These are phyloP conservation scores for Adineta ricciae DNA, from an alignment of 2,888 invertebrate genomes.

Conservation along the genomic window DNA sequence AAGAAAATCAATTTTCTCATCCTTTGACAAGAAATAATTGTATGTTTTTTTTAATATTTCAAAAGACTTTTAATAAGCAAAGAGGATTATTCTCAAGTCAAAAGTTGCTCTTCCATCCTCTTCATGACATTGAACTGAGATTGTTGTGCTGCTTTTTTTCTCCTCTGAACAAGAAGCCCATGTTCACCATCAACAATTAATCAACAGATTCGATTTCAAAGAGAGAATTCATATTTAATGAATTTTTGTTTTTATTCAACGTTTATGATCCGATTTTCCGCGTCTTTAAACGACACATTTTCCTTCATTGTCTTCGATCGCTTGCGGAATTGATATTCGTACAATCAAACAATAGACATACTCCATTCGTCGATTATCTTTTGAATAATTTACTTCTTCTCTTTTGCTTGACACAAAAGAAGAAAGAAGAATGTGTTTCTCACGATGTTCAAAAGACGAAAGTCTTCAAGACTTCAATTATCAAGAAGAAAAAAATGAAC, in stretches of 20 bases:
- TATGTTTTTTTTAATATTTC: neutral
- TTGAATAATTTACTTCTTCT: neutral
- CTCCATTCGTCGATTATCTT: neutral
- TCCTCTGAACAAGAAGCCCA: neutral
- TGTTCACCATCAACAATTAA: neutral
- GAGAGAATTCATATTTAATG: neutral
- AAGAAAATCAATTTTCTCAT: neutral
- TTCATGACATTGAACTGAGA: neutral
- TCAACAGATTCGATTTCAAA: neutral
- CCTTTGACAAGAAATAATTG: neutral
- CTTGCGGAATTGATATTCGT: neutral
- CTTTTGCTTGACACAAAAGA: neutral
- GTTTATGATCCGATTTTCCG: neutral
- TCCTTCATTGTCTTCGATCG: neutral
- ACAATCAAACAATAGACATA: neutral
- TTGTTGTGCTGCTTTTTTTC: neutral
- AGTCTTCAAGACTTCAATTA: neutral
- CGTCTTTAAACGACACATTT: neutral
- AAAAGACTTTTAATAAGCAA: neutral
- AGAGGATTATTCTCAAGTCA: neutral
- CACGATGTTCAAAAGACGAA: neutral
- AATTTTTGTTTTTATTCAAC: neutral
- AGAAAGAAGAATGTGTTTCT: neutral
- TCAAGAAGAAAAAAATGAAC: constrained; percentile 11
- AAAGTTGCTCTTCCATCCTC: neutral